A percentile compares a stretch with the other conserved stretches of the same genome.
Conservation (phyloP, 2,113 vertebrate genomes). For the Tachuris rubrigastra region DNA sequence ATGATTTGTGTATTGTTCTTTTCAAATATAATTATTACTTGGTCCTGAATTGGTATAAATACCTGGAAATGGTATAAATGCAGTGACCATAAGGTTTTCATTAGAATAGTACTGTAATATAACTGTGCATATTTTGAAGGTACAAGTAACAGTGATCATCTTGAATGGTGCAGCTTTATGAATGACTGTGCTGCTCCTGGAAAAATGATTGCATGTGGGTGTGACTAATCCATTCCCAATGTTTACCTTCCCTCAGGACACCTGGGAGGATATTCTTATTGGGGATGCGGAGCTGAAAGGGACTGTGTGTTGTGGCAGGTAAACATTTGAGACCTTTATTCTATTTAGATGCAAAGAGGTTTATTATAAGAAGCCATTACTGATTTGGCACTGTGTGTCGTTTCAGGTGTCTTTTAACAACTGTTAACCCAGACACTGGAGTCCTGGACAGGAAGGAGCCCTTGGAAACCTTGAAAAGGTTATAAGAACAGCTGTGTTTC, state of each 20-base stretch:
- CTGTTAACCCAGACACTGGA: slow-evolving; percentile 90
- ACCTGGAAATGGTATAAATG: not conserved
- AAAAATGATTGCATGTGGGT: not conserved
- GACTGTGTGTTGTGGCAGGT: slow-evolving; percentile 89
- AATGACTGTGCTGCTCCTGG: not conserved
- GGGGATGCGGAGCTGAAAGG: slow-evolving; percentile 82
- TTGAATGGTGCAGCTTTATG: not conserved
- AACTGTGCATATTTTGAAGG: not conserved
- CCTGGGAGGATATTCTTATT: slow-evolving; percentile 89
- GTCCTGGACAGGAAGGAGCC: slow-evolving; percentile 88
- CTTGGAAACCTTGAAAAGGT: slow-evolving; percentile 91
- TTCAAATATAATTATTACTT: not conserved
- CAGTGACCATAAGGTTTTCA: not conserved
- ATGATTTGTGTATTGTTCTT: not conserved
- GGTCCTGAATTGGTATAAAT: not conserved
- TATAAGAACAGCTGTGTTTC: not conserved
- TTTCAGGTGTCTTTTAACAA: slow-evolving; percentile 90
- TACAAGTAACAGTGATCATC: not conserved
- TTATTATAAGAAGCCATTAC: not conserved
- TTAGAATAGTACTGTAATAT: not conserved
- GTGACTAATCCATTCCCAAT: not conserved
- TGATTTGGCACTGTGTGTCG: not conserved
- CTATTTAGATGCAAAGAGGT: not conserved
- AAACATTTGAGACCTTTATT: not conserved
- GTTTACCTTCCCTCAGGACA: slow-evolving; percentile 77